phyloP scores from a whole-genome alignment of 2,888 invertebrate species.

The Callyntrura guangdongensis region DNA sequence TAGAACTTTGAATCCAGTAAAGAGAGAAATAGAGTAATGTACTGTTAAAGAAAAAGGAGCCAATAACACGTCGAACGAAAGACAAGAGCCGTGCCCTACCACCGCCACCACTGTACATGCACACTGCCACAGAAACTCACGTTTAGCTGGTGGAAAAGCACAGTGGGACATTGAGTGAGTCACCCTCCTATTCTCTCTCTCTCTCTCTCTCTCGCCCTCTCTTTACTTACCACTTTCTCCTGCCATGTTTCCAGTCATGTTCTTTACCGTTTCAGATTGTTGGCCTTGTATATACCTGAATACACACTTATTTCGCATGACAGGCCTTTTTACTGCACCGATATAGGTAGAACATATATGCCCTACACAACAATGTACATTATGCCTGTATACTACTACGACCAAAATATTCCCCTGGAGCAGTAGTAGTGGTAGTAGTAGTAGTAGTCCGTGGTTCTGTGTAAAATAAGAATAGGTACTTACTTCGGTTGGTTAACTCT shows the following conservation, averaged over 20 bases:
- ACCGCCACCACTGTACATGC: neutral
- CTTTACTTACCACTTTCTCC: slow-evolving; percentile 1
- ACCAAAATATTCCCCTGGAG: neutral
- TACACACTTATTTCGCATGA: neutral
- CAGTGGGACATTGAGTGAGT: neutral
- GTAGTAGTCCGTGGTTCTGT: neutral
- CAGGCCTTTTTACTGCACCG: neutral
- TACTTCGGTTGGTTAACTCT: neutral
- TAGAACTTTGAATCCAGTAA: no score
- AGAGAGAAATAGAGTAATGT: no score
- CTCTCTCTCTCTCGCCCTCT: neutral
- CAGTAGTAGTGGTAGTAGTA: no score
- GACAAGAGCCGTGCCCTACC: neutral
- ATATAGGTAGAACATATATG: neutral
- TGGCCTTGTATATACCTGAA: neutral
- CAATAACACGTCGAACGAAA: no score
- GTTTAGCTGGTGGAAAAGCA: neutral
- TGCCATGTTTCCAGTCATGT: neutral
- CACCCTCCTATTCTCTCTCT: neutral
- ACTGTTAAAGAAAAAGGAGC: no score
- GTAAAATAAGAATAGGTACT: neutral
- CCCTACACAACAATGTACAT: no score
- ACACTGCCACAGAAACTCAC: neutral
- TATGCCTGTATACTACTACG: neutral
- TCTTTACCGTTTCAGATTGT: neutral